Evolutionary conservation across 2,888 invertebrate genomes (phyloP).

Genomic region (Hirtodrosophila alboralis): DNA sequence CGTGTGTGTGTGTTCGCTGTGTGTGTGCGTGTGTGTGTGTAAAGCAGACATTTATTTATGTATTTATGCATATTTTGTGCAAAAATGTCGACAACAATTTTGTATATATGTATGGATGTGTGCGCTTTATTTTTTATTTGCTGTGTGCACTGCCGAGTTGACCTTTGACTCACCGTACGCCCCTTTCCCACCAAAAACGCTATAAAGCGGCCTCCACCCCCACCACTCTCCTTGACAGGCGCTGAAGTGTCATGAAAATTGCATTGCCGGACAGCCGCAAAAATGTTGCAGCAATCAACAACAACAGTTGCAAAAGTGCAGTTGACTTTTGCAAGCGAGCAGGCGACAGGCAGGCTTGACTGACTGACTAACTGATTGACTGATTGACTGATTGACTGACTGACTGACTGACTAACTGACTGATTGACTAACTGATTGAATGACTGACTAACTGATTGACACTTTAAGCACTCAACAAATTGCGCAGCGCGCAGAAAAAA

Average conservation of each 20-base stretch:
- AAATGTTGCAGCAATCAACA: slow-evolving; percentile 9
- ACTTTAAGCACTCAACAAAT: slow-evolving; percentile 3
- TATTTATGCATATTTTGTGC: slow-evolving; percentile 75
- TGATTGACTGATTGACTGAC: slow-evolving; percentile 9
- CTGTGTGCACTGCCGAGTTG: slow-evolving; percentile 23
- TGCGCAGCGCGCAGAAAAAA: too few relatives aligned
- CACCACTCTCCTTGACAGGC: slow-evolving; percentile 1
- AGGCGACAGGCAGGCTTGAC: background rate
- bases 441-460: too few relatives aligned
- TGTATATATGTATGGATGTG: slow-evolving; percentile 21
- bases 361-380: slow-evolving; percentile 3
- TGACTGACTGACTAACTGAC: slow-evolving; percentile 6
- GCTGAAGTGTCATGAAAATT: slow-evolving; percentile 50
- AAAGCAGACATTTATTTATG: slow-evolving; percentile 67
- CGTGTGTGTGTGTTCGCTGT: slow-evolving; percentile 9
- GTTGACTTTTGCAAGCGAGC: background rate
- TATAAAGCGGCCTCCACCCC: too few relatives aligned
- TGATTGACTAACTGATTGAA: slow-evolving; percentile 1
- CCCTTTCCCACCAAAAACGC: too few relatives aligned
- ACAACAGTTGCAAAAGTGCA: background rate
- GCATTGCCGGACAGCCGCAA: slow-evolving; percentile 24
- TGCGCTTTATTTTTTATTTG: slow-evolving; percentile 20
- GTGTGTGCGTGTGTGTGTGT: slow-evolving; percentile 19
- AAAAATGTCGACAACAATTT: slow-evolving; percentile 52
- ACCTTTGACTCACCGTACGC: slow-evolving; percentile 30